Percentiles rank a stretch among this genome's conserved stretches.
phyloP scores from a whole-genome alignment of 2,888 invertebrate species.

The Phlogophora meticulosa region DNA sequence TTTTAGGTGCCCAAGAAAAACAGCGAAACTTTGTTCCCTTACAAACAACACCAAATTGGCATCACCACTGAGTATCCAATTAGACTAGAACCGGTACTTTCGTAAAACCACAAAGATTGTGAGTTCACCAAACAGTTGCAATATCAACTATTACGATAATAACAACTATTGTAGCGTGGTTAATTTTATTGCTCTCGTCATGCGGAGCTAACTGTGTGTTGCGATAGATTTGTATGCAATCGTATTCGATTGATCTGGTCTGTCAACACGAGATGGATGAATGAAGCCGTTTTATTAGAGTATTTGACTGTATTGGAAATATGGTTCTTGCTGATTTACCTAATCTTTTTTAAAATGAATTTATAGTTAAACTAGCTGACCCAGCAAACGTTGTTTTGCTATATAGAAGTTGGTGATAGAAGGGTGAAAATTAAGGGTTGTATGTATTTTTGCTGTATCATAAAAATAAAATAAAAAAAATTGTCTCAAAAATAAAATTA shows the following conservation, averaged over 20 bases:
- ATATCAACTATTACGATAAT: conserved; percentile 35
- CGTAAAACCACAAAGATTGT: conserved; percentile 58
- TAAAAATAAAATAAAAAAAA: too few species aligned
- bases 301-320: neutral
- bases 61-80: conserved; percentile 52
- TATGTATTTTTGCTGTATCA: too few species aligned
- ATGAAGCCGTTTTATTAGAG: conserved; percentile 27
- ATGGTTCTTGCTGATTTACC: too few species aligned
- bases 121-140: conserved; percentile 59
- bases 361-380: too few species aligned
- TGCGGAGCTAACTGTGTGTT: conserved; percentile 64
- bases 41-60: conserved; percentile 42
- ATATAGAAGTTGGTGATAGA: too few species aligned
- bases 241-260: conserved; percentile 34
- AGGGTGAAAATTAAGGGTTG: too few species aligned
- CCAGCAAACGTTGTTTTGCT: too few species aligned
- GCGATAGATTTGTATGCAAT: conserved; percentile 57
- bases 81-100: conserved; percentile 37
- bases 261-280: conserved; percentile 35
- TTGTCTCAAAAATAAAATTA: too few species aligned
- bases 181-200: conserved; percentile 66
- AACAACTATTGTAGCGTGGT: conserved; percentile 56
- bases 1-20: conserved; percentile 6
- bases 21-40: neutral
- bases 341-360: too few species aligned